Evolutionary conservation across 2,888 invertebrate genomes (phyloP).

Genomic region (Macaria notata): DNA sequence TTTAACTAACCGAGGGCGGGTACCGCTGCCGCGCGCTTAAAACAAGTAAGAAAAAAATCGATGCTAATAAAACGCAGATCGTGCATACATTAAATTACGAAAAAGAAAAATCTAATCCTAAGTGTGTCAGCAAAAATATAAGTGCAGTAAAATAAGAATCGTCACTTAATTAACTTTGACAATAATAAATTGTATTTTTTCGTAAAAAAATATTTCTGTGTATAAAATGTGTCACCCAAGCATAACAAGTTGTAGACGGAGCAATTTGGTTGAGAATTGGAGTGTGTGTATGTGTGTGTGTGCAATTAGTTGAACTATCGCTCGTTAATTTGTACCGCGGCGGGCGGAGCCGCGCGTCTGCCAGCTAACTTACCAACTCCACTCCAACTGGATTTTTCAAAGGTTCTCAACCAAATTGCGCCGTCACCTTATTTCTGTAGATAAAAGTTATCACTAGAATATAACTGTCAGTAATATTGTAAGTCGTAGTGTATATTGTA

Average conservation of each 20-base stretch:
- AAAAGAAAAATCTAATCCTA: constrained; percentile 68
- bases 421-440: constrained; percentile 65
- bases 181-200: constrained; percentile 72
- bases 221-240: constrained; percentile 79
- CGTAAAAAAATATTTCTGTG: constrained; percentile 81
- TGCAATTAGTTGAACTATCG: constrained; percentile 20
- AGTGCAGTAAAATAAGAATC: constrained; percentile 78
- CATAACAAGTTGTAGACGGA: constrained; percentile 65
- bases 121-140: constrained; percentile 80
- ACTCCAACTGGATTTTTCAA: constrained; percentile 1
- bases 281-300: constrained; percentile 25
- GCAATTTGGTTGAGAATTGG: constrained; percentile 51
- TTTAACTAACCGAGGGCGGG: constrained; percentile 45
- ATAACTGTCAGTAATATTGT: constrained; percentile 72
- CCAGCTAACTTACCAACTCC: constrained; percentile 13
- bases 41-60: constrained; percentile 56
- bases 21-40: constrained; percentile 46
- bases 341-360: constrained; percentile 3
- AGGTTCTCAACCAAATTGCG: constrained; percentile 49
- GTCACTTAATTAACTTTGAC: constrained; percentile 78
- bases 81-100: constrained; percentile 78
- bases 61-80: constrained; percentile 79
- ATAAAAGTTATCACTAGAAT: constrained; percentile 75
- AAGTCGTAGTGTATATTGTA: constrained; percentile 77
- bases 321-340: constrained; percentile 19